Evolutionary conservation across 2,888 invertebrate genomes (phyloP).

Genomic region (Magallana nippona): DNA sequence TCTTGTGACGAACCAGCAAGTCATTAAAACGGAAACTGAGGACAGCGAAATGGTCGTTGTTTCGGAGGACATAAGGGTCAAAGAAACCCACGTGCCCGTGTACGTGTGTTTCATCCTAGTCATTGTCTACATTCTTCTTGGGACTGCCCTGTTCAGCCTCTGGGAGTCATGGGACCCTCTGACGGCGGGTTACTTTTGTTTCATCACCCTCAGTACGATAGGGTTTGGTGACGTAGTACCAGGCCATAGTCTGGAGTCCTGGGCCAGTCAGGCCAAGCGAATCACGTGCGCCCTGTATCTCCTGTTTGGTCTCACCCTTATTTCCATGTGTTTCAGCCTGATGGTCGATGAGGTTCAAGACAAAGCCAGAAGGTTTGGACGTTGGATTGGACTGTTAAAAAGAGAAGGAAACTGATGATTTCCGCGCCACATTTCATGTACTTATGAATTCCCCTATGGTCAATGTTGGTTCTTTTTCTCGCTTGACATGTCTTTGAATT

Average conservation of each 20-base stretch:
- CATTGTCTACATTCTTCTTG: constrained; percentile 92
- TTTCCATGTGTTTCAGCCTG: constrained; percentile 81
- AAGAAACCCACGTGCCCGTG: constrained; percentile 86
- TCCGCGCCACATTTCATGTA: no score
- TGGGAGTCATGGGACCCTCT: constrained; percentile 98
- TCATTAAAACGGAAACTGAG: not conserved
- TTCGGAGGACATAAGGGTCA: constrained; percentile 45
- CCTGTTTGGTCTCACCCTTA: constrained; percentile 79
- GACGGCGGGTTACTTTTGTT: constrained; percentile 85
- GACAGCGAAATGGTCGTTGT: constrained; percentile 18
- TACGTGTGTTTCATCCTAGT: constrained; percentile 93
- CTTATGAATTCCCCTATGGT: no score
- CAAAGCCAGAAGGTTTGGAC: constrained; percentile 75
- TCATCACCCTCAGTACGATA: constrained; percentile 80
- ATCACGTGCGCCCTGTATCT: constrained; percentile 77
- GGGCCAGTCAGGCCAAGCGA: constrained; percentile 74
- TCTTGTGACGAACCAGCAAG: not conserved
- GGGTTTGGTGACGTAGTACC: constrained; percentile 80
- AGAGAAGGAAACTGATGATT: constrained; percentile 26
- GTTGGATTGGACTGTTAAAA: constrained; percentile 74
- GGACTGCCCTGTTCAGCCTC: constrained; percentile 92
- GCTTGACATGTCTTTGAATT: no score
- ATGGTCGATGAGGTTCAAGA: constrained; percentile 79
- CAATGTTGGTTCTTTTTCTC: no score
- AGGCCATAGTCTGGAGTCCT: constrained; percentile 72